Percentiles rank a stretch among this genome's conserved stretches.
phyloP scores from a whole-genome alignment of 2,797 vertebrate species.

The Cynodonichthys magdalenae region DNA sequence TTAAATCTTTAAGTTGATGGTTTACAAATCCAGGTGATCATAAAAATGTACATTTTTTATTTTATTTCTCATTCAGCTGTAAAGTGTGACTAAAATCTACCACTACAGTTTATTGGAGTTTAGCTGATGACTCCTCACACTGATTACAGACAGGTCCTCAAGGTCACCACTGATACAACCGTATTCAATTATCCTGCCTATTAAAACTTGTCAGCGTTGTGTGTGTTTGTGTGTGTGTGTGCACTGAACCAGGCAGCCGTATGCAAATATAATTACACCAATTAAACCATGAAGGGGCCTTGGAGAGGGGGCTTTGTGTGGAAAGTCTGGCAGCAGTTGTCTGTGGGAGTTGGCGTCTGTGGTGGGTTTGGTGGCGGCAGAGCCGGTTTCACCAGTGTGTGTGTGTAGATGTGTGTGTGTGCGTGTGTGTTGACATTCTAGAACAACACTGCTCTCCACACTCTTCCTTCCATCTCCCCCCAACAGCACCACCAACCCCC shows the following conservation, averaged over 20 bases:
- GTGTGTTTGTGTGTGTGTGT: constrained; percentile 33
- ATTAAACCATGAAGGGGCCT: constrained; percentile 60
- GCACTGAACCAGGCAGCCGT: constrained; percentile 46
- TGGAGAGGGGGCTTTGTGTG: constrained; percentile 40
- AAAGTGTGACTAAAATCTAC: constrained; percentile 9
- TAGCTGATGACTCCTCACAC: constrained; percentile 3
- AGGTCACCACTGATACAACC: constrained; percentile 46
- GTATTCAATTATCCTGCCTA: constrained; percentile 71
- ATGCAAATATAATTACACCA: constrained; percentile 78
- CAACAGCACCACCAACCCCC: constrained; percentile 37
- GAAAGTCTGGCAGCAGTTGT: constrained; percentile 52
- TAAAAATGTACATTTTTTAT: not conserved
- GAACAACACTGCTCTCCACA: constrained; percentile 60
- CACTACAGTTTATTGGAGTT: too few species aligned
- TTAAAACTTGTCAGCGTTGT: constrained; percentile 52
- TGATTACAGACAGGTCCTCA: constrained; percentile 47
- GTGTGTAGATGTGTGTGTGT: constrained; percentile 22
- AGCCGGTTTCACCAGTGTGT: constrained; percentile 10
- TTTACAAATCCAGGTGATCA: not conserved
- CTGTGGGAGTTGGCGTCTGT: constrained; percentile 21
- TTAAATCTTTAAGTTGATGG: too few species aligned
- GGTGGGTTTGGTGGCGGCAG: constrained; percentile 20
- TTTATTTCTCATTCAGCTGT: not conserved
- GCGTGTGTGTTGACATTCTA: constrained; percentile 62
- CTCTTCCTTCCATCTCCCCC: constrained; percentile 50